Conservation (phyloP, 2,113 vertebrate genomes). For the Rhabdornis inornatus region DNA sequence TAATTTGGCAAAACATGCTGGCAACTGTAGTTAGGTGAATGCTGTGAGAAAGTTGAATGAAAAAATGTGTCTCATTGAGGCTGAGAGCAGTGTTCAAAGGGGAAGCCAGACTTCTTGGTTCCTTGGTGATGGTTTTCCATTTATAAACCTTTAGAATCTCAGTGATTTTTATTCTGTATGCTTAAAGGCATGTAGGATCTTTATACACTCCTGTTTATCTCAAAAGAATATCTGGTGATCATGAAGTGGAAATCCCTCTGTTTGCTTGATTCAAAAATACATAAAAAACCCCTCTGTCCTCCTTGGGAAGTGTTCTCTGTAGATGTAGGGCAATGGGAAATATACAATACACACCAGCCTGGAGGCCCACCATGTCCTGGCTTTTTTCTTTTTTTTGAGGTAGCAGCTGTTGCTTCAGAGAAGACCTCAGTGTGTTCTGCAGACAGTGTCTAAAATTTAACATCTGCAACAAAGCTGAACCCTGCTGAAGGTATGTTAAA, state of each 20-base stretch:
- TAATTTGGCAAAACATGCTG: constrained; percentile 33
- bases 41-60: neutral
- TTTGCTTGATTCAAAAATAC: neutral
- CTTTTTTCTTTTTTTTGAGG: neutral
- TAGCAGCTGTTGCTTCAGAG: neutral
- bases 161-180: neutral
- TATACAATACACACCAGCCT: neutral
- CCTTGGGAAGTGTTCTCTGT: neutral
- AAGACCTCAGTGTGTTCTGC: neutral
- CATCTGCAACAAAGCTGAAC: neutral
- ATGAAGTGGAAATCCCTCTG: neutral
- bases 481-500: neutral
- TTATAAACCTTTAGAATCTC: constrained; percentile 8
- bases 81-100: neutral
- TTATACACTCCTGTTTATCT: constrained; percentile 18
- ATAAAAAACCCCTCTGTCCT: neutral
- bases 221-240: neutral
- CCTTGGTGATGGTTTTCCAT: neutral
- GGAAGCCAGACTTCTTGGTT: constrained; percentile 18
- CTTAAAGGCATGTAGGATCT: neutral
- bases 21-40: constrained; percentile 26
- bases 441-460: neutral
- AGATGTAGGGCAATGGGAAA: neutral
- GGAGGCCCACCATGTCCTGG: fast-evolving
- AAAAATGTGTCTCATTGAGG: neutral